Evolutionary conservation across 1,140 invertebrate genomes (phyloP), one percentile per base, ranked within the genome.

Genomic region (Camponotus vicinus): DNA sequence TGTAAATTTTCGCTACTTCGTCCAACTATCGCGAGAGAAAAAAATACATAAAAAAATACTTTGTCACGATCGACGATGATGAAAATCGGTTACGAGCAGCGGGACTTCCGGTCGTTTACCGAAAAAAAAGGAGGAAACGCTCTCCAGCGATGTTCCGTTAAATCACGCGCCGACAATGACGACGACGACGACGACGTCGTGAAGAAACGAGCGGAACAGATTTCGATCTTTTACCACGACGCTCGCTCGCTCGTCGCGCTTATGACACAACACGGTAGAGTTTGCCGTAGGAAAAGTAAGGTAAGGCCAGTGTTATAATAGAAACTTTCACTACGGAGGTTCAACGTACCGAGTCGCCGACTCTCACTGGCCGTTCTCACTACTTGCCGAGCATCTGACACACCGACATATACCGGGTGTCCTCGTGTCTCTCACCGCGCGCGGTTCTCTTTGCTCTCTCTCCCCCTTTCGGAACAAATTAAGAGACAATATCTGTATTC

Each of bases 291-390:
- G 94, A 95, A 94, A 95, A 95, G 94, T 94, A 95, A 95, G 94
- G 95, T 95, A 95, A 95, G 95, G 94, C 95, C 94, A 94, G 93
- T 95, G 94, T 93, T 95, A 95, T 95, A 95, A 95, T 95, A 95
- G 94, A 94, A 95, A 95, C 95, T 95, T 95, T 95, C 95, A 95
- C 95, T 95, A 92, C 93, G 89, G 89, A 94, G 94, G 95, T 95
- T 95, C 95, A 95, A 95, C 91, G 95, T 93, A 94, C 95, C 90
- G 90, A 88, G 82, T 82, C 91, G 88, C 91, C 66, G 91, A 94
- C 94, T 94, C 94, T 94, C 94, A 94, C 94, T 94, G 90, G 83
- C 86, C 90, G 89, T 93, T 93, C 93, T 92, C 90, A 88, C 92
- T 92, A 86, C 71, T 85, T 57, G 75, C 82, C 69, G 83, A 84